Conservation (phyloP, 2,113 vertebrate genomes). For the Petroica traversi region DNA sequence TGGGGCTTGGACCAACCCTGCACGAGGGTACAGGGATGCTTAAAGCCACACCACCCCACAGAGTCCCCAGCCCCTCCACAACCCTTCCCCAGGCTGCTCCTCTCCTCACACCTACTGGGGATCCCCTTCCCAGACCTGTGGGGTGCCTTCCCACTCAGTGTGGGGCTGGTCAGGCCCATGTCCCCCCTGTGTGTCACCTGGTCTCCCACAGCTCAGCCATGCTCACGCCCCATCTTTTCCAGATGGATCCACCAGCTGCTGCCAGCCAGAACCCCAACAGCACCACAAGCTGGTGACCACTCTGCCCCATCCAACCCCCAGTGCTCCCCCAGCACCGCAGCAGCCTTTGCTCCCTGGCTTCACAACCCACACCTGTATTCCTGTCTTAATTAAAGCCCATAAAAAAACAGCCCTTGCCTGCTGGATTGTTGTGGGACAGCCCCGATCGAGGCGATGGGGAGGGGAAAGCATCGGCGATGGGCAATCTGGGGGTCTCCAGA, state of each 20-base stretch:
- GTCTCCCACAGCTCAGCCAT: neutral
- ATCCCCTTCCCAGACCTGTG: neutral
- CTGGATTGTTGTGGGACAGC: neutral
- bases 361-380: neutral
- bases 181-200: neutral
- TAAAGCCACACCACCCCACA: rapidly evolving
- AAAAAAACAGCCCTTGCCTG: neutral
- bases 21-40: rapidly evolving
- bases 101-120: neutral
- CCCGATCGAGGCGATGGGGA: rapidly evolving
- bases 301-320: neutral
- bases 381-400: neutral
- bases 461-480: rapidly evolving
- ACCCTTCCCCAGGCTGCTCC: neutral
- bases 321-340: neutral
- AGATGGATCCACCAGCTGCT: neutral
- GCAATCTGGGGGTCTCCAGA: neutral
- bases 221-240: neutral
- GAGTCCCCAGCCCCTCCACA: neutral
- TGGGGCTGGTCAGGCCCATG: neutral
- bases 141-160: neutral
- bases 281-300: rapidly evolving
- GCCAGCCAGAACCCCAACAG: rapidly evolving
- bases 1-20: neutral
- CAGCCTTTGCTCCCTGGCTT: neutral